A percentile compares a stretch with the other conserved stretches of the same genome.
These are phyloP conservation scores for Copsychus sechellarum DNA, from an alignment of 2,113 vertebrate species.

Conservation along the genomic window DNA sequence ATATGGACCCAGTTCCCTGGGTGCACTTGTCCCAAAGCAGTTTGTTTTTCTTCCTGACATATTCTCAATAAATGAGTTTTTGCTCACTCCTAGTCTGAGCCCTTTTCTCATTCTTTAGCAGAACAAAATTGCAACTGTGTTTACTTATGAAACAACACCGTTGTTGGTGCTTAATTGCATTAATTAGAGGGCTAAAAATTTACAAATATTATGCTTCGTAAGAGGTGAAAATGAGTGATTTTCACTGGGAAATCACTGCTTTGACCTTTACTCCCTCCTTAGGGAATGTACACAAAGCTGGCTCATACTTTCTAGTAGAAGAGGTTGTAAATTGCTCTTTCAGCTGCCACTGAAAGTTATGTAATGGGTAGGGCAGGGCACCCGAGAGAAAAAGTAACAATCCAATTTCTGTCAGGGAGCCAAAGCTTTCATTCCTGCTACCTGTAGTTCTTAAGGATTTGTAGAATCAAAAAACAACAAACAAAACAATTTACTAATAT, in stretches of 20 bases:
- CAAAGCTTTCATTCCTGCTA: not conserved
- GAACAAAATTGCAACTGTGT: not conserved
- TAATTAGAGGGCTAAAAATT: not conserved
- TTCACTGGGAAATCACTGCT: not conserved
- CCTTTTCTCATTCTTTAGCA: not conserved
- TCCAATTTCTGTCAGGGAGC: not conserved
- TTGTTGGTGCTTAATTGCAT: not conserved
- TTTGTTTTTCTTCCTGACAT: not conserved
- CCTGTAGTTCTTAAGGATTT: constrained; percentile 22
- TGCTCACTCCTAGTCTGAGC: not conserved
- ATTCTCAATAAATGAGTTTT: not conserved
- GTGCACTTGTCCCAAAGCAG: not conserved
- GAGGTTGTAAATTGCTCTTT: not conserved
- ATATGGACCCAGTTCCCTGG: not conserved
- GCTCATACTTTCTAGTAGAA: not conserved
- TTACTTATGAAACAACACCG: not conserved
- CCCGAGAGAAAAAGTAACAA: not conserved
- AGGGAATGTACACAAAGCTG: not conserved
- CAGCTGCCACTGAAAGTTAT: not conserved
- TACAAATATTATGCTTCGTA: not conserved
- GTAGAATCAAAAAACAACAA: not conserved
- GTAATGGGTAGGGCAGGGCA: not conserved
- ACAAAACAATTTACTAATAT: not conserved
- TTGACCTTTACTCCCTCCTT: not conserved
- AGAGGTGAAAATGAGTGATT: not conserved